Conservation (phyloP, 2,797 vertebrate genomes). For the Tragopan temminckii region DNA sequence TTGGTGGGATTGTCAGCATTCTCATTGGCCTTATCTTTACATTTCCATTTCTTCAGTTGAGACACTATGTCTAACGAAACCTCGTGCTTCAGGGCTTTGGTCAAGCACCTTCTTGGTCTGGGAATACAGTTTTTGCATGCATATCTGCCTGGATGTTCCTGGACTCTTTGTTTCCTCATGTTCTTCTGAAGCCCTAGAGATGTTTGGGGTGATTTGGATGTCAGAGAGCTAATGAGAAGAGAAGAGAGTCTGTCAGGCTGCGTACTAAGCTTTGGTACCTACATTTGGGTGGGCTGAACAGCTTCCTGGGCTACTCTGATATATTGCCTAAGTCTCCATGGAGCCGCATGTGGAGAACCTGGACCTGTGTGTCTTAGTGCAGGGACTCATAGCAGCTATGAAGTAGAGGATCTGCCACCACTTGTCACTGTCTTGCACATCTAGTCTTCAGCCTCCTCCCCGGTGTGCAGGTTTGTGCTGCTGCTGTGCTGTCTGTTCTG, state of each 20-base stretch:
- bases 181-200: not conserved
- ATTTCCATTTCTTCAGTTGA: not conserved
- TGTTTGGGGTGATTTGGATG: not conserved
- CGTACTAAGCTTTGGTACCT: not conserved
- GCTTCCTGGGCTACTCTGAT: not conserved
- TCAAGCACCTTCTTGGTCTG: not conserved
- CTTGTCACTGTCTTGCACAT: fast-evolving
- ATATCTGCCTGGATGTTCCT: not conserved
- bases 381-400: not conserved
- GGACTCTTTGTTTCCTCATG: not conserved
- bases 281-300: not conserved
- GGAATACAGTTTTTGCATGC: not conserved
- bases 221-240: not conserved
- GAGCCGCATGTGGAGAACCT: not conserved
- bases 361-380: not conserved
- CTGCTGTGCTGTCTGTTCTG: not conserved
- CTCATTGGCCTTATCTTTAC: not conserved
- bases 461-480: not conserved
- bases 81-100: not conserved
- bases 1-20: not conserved
- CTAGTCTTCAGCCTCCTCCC: not conserved
- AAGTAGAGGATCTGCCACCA: not conserved
- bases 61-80: not conserved
- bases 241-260: not conserved
- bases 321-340: fast-evolving